Base-by-base conservation (phyloP, 2,888 invertebrate genomes). In the Autographa pulchrina region DNA sequence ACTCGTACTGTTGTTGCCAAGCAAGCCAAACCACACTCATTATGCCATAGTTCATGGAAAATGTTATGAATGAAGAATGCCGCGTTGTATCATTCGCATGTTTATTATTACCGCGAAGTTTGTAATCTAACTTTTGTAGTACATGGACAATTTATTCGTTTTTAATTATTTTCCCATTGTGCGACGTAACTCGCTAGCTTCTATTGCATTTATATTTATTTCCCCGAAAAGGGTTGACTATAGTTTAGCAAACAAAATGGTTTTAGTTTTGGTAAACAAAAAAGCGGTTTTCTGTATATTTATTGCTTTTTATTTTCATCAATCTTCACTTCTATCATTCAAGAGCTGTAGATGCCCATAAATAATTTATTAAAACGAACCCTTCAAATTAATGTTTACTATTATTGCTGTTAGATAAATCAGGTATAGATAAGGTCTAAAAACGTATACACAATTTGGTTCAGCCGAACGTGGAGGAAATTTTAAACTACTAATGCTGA, bases 1-100 rank as follows among this genome's bases (percentile, higher is more conserved):
- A 75, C 66, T 66, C 59, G 25, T 25, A 25, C 2, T 25, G 25
- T 25, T 25, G 25, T 52, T 63, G 20, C 54, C 54, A 52, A 61
- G 32, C 59, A 16, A 59, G 31, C 16, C 31, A 32, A 58, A 9
- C 13, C 13, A 56, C 54, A 56, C 54, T 56, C 54, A 25, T 56
- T 56, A 56, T 11, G 13, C 25, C 25, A 25, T 25, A 56, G 54
- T 56, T 56, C 25, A 56, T 56, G 54, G 54, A 18, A 56, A 56
- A 20, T 14, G 13, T 25, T 4, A 25, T 20, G 13, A 56, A 56
- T 56, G 2, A 54, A 54, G 54, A 38, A 18, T 20, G 18, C 18
- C 54, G 20, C 8, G 54, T 20, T 18, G 20, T n/a, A n/a, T n/a
- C n/a, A n/a, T n/a, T 13, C 14, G 6, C 48, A 14, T 48, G 54